These are phyloP conservation scores for Acrobasis repandana DNA, from an alignment of 2,888 invertebrate genomes.

Conservation along the genomic window DNA sequence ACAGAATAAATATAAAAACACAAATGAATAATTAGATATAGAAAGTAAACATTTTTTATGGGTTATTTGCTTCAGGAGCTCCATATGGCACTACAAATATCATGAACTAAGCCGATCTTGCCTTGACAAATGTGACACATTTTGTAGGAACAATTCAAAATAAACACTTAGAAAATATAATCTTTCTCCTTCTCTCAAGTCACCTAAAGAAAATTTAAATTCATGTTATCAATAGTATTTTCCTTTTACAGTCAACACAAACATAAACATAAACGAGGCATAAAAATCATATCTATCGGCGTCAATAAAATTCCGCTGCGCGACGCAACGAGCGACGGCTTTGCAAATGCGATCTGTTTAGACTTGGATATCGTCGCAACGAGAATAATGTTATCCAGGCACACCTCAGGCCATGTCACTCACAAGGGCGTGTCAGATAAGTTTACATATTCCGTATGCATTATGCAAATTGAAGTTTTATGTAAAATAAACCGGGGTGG, in stretches of 20 bases:
- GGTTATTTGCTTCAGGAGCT: too few relatives aligned
- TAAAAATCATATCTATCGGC: slow-evolving; percentile 46
- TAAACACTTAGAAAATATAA: too few relatives aligned
- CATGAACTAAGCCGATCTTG: too few relatives aligned
- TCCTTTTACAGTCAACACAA: not conserved
- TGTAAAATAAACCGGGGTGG: slow-evolving; percentile 61
- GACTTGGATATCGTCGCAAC: slow-evolving; percentile 71
- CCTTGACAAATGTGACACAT: too few relatives aligned
- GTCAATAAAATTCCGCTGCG: slow-evolving; percentile 57
- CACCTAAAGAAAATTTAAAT: too few relatives aligned
- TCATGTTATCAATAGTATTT: too few relatives aligned
- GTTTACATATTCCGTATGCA: slow-evolving; percentile 81
- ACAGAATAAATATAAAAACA: too few relatives aligned
- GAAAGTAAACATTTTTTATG: too few relatives aligned
- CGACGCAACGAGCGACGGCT: slow-evolving; percentile 45
- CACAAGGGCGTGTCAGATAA: slow-evolving; percentile 79
- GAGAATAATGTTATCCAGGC: slow-evolving; percentile 80
- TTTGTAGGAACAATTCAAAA: too few relatives aligned
- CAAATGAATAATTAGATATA: too few relatives aligned
- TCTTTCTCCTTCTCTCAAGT: too few relatives aligned
- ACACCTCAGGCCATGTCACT: slow-evolving; percentile 76
- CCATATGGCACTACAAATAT: too few relatives aligned
- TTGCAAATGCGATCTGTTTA: slow-evolving; percentile 76
- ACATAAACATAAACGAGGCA: slow-evolving; percentile 39
- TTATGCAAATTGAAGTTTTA: slow-evolving; percentile 82